Evolutionary conservation across 92 coral and sea anemone species (phyloP), one percentile per base, ranked within the genome.

Genomic region (Isaurus tuberculatus): DNA sequence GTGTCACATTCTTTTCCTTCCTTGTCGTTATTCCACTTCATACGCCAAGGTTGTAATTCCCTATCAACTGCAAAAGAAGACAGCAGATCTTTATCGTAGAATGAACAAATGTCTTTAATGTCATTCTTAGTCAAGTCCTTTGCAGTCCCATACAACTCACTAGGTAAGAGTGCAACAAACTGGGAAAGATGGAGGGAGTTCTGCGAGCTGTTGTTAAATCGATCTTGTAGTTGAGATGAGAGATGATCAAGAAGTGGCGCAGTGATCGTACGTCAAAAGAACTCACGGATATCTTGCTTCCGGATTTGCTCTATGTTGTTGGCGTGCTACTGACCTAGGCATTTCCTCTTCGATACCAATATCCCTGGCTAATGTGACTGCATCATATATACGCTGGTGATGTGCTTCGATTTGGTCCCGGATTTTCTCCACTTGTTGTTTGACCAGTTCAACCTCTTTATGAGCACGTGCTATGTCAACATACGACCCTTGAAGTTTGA

Each of bases 241-340:
- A 83, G 81, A 65, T 83, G 87, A 11, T 83, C 81, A 65, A 72
- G 87, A 19, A 83, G 87, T 70, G 81, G 81, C 58, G 66, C 81
- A 20, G 81, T 83, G 17, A 46, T 70, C 19, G 81, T 49, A 26
- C 81, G 85, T 46, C 85, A 66, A 36, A 66, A 83, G 67, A 67
- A 71, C 30, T 83, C 80, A 44, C 28, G 80, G 46, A 2, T 34
- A 2, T 13, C 4, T 7, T 27, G 80, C 86, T 53, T 15, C 80
- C 28, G 79, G 81, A 43, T 83, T 83, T 22, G 86, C 28, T 61
- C 80, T 40, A 22, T 83, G 86, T 42, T 70, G 86, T 49, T 70
- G 81, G 4, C 81, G 49, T 71, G 34, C 79, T 27, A 22, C 87
- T 15, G 40, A 29, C 78, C 87, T 70, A n/a, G 81, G 87, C 9